Conservation (phyloP, 2,888 invertebrate species). For the Caradrina kadenii region DNA sequence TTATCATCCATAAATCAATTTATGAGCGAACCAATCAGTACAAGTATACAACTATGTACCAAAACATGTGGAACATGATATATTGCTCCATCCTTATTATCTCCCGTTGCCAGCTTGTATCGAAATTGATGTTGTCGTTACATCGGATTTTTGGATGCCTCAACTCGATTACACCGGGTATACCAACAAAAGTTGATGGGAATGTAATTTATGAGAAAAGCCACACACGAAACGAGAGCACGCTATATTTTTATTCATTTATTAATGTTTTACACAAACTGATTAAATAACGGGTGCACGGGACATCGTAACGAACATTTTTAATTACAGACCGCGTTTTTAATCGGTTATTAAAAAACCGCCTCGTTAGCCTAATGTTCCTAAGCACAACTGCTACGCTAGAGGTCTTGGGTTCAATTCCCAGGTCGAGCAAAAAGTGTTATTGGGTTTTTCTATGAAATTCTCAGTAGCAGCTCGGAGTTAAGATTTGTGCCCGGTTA, state of each 20-base stretch:
- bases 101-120: slow-evolving; percentile 36
- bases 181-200: slow-evolving; percentile 49
- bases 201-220: slow-evolving; percentile 46
- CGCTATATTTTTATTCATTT: slow-evolving; percentile 13
- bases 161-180: slow-evolving; percentile 43
- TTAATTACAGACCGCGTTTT: too few relatives aligned
- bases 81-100: slow-evolving; percentile 40
- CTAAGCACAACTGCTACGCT: too few relatives aligned
- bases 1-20: not conserved
- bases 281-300: not conserved
- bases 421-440: too few relatives aligned
- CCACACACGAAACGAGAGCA: slow-evolving; percentile 13
- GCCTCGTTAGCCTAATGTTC: too few relatives aligned
- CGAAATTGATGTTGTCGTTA: slow-evolving; percentile 42
- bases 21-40: slow-evolving; percentile 10
- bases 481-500: too few relatives aligned
- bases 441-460: too few relatives aligned
- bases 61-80: slow-evolving; percentile 35
- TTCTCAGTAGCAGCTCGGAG: too few relatives aligned
- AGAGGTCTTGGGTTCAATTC: too few relatives aligned
- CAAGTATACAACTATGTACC: slow-evolving; percentile 12
- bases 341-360: too few relatives aligned
- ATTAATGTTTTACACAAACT: slow-evolving; percentile 3
- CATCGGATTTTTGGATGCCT: slow-evolving; percentile 24
- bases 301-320: too few relatives aligned